phyloP scores from a whole-genome alignment of 2,797 vertebrate species.

The Brotula barbata region DNA sequence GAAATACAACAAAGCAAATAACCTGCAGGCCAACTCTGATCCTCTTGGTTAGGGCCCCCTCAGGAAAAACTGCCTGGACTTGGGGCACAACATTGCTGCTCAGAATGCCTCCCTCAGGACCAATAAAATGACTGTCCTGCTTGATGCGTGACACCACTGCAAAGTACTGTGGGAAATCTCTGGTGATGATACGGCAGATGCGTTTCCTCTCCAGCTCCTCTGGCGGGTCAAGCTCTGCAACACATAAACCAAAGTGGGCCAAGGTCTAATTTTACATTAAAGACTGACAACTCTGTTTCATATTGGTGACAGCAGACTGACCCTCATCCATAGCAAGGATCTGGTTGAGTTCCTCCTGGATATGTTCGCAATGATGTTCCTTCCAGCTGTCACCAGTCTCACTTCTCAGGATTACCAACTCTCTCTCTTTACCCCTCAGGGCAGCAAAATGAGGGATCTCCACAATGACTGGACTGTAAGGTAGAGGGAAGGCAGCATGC shows the following conservation, averaged over 20 bases:
- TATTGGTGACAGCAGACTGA: conserved; percentile 57
- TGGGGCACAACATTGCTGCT: conserved; percentile 96
- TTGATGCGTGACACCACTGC: conserved; percentile 96
- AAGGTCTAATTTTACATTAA: too few species aligned
- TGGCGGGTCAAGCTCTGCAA: conserved; percentile 87
- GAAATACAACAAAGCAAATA: conserved; percentile 25
- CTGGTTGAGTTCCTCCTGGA: conserved; percentile 94
- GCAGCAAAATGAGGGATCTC: conserved; percentile 99
- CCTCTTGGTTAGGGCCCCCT: conserved; percentile 94
- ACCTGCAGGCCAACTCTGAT: conserved; percentile 98
- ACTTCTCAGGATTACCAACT: conserved; percentile 95
- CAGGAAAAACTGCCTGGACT: conserved; percentile 96
- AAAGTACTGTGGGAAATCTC: conserved; percentile 98
- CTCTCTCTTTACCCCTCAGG: conserved; percentile 91
- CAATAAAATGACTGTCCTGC: conserved; percentile 96
- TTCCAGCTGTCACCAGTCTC: conserved; percentile 99
- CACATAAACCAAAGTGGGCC: background rate
- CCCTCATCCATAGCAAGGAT: conserved; percentile 98
- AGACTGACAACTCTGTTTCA: too few species aligned
- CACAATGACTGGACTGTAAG: conserved; percentile 93
- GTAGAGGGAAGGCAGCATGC: background rate
- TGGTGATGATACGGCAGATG: conserved; percentile 95
- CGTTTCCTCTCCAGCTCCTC: conserved; percentile 96
- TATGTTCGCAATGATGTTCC: conserved; percentile 96
- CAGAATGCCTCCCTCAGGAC: conserved; percentile 93